Base-by-base conservation (phyloP, 1,140 invertebrate species). In the Triops longicaudatus region DNA sequence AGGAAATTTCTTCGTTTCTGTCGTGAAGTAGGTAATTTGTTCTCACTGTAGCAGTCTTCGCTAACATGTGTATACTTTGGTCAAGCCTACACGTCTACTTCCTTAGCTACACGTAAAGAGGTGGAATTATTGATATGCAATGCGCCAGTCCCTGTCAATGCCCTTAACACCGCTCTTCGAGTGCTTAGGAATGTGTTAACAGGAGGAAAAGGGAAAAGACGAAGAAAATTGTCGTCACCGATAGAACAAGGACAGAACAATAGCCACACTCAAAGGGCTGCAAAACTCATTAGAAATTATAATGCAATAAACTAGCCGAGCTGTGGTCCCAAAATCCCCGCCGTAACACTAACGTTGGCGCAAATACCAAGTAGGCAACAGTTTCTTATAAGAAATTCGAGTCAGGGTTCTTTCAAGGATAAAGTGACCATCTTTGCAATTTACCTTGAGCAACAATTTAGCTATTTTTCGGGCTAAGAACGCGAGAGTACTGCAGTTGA, bases 361-460 rank as follows among this genome's bases (percentile, higher is more conserved):
- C 50, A 63, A 63, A 63, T 63, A 63, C n/a, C 22, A 63, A 63
- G 50, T 22, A 63, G 50, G 50, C 14, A 63, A 63, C 50, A 63
- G 50, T 63, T 63, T 63, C 50, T 63, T 22, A 63, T 63, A 63
- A 63, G 50, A 17, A 63, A 63, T 22, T 9, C 50, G 22, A 63
- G 50, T 63, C 50, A 63, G 50, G 50, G 17, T n/a, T 4, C 17
- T 22, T 17, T n/a, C 50, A 17, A 5, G 17, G 14, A 63, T 9
- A 17, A 7, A 63, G 17, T 10, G 50, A 63, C 50, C 50, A 63
- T 22, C 6, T 63, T 63, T 63, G 14, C 50, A 5, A 14, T 17
- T 63, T 14, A n/a, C 50, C 50, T 63, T 22, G 6, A 63, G 14
- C 3, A 63, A 63, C 50, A 37, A 37, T 37, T 37, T 63, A 6